Conservation (phyloP, 1,140 invertebrate genomes). For the Geopemphigus sp. region DNA sequence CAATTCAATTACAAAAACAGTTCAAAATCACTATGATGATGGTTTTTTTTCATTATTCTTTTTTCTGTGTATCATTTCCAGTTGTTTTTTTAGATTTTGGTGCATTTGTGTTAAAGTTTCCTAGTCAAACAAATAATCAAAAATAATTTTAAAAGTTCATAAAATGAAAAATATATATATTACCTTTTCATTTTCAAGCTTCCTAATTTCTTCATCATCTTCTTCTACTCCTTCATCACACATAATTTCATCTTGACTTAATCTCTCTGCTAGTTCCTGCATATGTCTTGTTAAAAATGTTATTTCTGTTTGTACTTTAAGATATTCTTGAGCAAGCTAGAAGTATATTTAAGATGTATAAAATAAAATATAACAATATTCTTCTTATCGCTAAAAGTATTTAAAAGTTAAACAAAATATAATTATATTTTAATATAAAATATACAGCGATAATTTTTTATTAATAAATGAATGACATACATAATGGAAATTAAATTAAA, state of each 20-base stretch:
- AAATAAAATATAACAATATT: no score
- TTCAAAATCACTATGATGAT: not conserved
- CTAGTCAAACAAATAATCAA: slow-evolving; percentile 54
- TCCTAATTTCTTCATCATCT: slow-evolving; percentile 58
- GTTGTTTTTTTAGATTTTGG: slow-evolving; percentile 64
- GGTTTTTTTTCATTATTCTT: slow-evolving; percentile 24
- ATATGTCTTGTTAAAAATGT: slow-evolving; percentile 68
- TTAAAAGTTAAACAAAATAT: no score
- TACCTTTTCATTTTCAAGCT: slow-evolving; percentile 72
- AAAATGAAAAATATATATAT: not conserved
- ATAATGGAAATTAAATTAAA: no score
- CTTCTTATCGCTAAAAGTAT: no score
- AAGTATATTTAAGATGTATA: slow-evolving; percentile 54
- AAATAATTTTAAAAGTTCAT: slow-evolving; percentile 12
- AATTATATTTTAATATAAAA: no score
- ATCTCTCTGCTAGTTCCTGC: slow-evolving; percentile 65
- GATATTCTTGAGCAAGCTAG: slow-evolving; percentile 61
- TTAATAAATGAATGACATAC: no score
- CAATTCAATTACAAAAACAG: not conserved
- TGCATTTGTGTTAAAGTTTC: slow-evolving; percentile 65
- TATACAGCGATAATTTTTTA: no score
- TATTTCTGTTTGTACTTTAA: slow-evolving; percentile 72
- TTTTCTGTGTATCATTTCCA: slow-evolving; percentile 59
- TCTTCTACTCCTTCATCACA: slow-evolving; percentile 61
- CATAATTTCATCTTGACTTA: slow-evolving; percentile 59